phyloP scores from a whole-genome alignment of 1,140 invertebrate genomes.

The Drosophila prosaltans region DNA sequence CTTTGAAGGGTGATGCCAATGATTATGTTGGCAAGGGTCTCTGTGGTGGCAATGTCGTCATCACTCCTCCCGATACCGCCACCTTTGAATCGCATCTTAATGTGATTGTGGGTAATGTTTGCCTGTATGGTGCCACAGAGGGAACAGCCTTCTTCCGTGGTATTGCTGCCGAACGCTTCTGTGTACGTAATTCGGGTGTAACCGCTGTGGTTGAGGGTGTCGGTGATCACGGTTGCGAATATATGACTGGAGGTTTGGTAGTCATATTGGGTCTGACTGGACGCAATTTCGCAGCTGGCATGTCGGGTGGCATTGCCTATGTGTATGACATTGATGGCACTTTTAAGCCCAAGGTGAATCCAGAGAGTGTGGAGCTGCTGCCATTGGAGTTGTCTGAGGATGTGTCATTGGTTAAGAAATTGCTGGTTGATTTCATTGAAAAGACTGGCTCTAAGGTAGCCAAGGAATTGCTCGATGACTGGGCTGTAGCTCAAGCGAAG shows the following conservation, averaged over 20 bases:
- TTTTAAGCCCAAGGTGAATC: constrained; percentile 94
- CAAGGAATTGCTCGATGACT: constrained; percentile 90
- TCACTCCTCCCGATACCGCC: constrained; percentile 95
- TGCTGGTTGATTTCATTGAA: constrained; percentile 94
- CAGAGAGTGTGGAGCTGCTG: constrained; percentile 94
- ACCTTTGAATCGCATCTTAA: constrained; percentile 95
- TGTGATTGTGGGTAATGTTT: constrained; percentile 99
- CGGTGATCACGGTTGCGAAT: constrained; percentile 99
- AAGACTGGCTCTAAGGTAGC: constrained; percentile 96
- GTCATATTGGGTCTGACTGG: constrained; percentile 97
- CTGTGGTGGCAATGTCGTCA: constrained; percentile 97
- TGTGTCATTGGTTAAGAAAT: constrained; percentile 89
- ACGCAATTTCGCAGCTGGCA: constrained; percentile 99
- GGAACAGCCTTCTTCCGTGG: constrained; percentile 98
- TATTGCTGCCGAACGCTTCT: constrained; percentile 98
- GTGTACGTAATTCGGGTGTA: constrained; percentile 98
- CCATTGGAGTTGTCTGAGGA: constrained; percentile 92
- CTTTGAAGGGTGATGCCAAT: constrained; percentile 98
- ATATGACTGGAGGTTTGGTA: constrained; percentile 98
- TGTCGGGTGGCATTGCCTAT: constrained; percentile 98
- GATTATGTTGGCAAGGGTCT: constrained; percentile 98
- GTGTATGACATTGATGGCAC: constrained; percentile 95
- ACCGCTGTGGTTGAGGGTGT: constrained; percentile 96
- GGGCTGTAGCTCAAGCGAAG: constrained; percentile 90
- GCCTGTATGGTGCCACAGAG: constrained; percentile 97